Evolutionary conservation across 2,113 vertebrate genomes (phyloP).

Genomic region (Pholis gunnellus): DNA sequence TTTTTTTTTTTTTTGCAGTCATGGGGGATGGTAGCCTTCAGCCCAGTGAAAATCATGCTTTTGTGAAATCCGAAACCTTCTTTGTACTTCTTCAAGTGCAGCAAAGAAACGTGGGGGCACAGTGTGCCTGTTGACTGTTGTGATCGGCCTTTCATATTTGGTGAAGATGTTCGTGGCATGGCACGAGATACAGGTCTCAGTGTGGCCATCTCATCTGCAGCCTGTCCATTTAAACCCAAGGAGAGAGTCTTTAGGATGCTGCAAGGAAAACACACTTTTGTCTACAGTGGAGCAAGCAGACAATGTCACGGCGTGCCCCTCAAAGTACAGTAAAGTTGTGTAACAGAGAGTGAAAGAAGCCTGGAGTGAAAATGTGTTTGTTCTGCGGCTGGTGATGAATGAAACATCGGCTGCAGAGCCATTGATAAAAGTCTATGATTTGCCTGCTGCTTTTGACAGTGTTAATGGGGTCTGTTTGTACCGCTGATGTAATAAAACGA

Average conservation of each 20-base stretch:
- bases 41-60: slow-evolving; percentile 75
- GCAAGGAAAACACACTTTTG: slow-evolving; percentile 1
- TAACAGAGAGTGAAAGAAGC: not conserved
- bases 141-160: slow-evolving; percentile 22
- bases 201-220: slow-evolving; percentile 1
- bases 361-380: slow-evolving; percentile 4
- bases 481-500: slow-evolving; percentile 26
- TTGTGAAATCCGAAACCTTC: slow-evolving; percentile 83
- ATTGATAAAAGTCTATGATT: slow-evolving; percentile 34
- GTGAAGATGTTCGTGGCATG: slow-evolving; percentile 18
- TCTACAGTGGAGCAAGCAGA: not conserved
- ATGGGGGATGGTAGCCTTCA: slow-evolving; percentile 78
- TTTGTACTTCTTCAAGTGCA: slow-evolving; percentile 74
- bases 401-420: slow-evolving; percentile 40
- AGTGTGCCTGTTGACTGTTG: not conserved
- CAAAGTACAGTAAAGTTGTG: slow-evolving; percentile 11
- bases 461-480: slow-evolving; percentile 11
- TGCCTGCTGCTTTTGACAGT: slow-evolving; percentile 33
- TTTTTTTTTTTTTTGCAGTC: slow-evolving; percentile 55
- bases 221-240: slow-evolving; percentile 6
- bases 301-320: not conserved
- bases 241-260: not conserved
- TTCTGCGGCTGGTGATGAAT: slow-evolving; percentile 41
- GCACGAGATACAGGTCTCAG: slow-evolving; percentile 13
- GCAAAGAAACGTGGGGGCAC: slow-evolving; percentile 42